Evolutionary conservation across 92 coral and sea anemone genomes (phyloP).

Genomic region (Siderastrea siderea): DNA sequence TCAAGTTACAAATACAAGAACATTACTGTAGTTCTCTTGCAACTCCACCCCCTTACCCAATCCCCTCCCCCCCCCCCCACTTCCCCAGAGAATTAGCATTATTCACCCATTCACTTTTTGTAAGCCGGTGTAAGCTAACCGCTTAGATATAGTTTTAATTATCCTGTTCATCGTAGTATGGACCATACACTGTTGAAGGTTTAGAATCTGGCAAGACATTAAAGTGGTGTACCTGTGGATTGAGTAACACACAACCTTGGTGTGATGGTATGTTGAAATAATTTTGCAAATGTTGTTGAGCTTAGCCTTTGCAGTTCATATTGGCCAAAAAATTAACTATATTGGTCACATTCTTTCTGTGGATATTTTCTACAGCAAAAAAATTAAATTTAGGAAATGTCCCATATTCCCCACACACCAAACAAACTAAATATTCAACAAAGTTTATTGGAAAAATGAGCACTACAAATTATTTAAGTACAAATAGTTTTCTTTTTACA

Average conservation of each 20-base stretch:
- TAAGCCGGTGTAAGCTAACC: not conserved
- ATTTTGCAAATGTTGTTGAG: not conserved
- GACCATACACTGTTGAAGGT: slow-evolving; percentile 68
- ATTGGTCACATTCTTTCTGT: too few species aligned
- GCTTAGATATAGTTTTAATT: too few species aligned
- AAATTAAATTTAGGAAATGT: too few species aligned
- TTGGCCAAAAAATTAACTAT: too few species aligned
- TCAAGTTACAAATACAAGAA: too few species aligned
- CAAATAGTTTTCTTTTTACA: too few species aligned
- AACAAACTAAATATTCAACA: too few species aligned
- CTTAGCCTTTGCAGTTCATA: not conserved
- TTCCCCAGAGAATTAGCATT: not conserved
- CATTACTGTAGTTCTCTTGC: too few species aligned
- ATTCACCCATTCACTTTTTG: not conserved
- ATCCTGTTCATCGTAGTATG: slow-evolving; percentile 54
- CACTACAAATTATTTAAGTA: too few species aligned
- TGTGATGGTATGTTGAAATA: slow-evolving; percentile 66
- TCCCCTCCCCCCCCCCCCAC: not conserved
- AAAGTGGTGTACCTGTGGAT: slow-evolving; percentile 85
- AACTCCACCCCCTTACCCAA: not conserved
- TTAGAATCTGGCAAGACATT: slow-evolving; percentile 67
- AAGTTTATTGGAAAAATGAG: too few species aligned
- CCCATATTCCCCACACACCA: too few species aligned
- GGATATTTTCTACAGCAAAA: too few species aligned
- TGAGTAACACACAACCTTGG: slow-evolving; percentile 82